Evolutionary conservation across 2,113 vertebrate genomes (phyloP).

Genomic region (Tychaedon coryphoeus): DNA sequence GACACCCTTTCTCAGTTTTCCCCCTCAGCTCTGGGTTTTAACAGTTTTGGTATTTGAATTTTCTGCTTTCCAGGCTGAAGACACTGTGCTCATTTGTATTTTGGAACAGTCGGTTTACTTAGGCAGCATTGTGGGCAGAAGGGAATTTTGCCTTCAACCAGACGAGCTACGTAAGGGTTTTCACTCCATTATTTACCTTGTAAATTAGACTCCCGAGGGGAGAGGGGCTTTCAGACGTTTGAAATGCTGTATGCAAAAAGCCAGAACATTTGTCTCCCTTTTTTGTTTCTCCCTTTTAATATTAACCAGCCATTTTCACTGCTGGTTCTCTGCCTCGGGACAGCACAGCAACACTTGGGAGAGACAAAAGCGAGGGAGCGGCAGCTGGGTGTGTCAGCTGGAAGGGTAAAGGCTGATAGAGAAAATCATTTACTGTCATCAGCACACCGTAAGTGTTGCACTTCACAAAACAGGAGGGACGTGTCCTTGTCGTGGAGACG

Average conservation of each 20-base stretch:
- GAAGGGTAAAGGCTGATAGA: background rate
- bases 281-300: conserved; percentile 15
- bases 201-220: conserved; percentile 29
- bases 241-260: conserved; percentile 35
- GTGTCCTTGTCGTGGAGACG: fast-evolving
- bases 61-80: background rate
- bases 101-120: background rate
- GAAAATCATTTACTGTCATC: background rate
- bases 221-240: conserved; percentile 7
- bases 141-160: conserved; percentile 28
- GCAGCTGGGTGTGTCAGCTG: background rate
- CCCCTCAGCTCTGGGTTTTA: background rate
- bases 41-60: background rate
- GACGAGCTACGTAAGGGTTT: background rate
- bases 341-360: background rate
- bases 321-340: background rate
- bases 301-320: conserved; percentile 3
- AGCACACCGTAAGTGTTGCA: background rate
- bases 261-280: background rate
- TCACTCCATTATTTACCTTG: conserved; percentile 51
- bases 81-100: background rate
- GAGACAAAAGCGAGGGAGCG: conserved; percentile 4
- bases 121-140: background rate
- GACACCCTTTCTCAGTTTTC: background rate
- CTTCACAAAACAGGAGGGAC: background rate